Conservation (phyloP, 2,113 vertebrate species). For the Pitta sordida region DNA sequence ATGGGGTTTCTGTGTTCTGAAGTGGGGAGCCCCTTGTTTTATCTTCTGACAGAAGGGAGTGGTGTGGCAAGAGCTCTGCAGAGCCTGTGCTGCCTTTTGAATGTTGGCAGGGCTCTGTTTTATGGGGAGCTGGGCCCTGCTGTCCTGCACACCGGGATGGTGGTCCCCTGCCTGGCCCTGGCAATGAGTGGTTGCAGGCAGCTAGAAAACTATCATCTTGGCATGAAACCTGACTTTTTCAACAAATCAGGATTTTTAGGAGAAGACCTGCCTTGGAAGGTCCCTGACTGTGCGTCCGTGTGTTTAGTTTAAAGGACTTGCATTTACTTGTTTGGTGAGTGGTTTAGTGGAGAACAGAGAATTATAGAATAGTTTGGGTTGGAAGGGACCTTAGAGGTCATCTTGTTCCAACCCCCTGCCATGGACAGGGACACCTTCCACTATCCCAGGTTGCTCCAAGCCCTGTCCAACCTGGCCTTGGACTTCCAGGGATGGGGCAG, state of each 20-base stretch:
- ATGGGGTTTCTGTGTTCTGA: neutral
- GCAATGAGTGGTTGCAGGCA: neutral
- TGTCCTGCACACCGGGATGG: neutral
- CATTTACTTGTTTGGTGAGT: neutral
- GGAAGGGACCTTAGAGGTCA: neutral
- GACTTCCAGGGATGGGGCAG: neutral
- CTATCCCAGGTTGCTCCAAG: neutral
- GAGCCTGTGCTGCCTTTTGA: neutral
- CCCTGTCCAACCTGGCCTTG: accelerated
- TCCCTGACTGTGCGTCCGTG: neutral
- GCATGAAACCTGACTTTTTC: neutral
- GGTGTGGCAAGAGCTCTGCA: neutral
- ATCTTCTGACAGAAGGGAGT: neutral
- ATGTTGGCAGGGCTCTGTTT: neutral
- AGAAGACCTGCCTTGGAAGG: neutral
- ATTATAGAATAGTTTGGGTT: neutral
- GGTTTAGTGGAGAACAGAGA: neutral
- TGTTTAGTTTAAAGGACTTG: neutral
- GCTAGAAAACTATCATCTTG: neutral
- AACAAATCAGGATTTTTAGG: neutral
- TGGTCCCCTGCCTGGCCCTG: neutral
- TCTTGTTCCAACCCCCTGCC: neutral
- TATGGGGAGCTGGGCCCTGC: neutral
- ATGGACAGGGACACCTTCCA: neutral
- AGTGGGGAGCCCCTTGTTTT: neutral